Evolutionary conservation across 2,797 vertebrate species (phyloP), one percentile per base, ranked within the genome.

Genomic region (Phoeniculus purpureus): DNA sequence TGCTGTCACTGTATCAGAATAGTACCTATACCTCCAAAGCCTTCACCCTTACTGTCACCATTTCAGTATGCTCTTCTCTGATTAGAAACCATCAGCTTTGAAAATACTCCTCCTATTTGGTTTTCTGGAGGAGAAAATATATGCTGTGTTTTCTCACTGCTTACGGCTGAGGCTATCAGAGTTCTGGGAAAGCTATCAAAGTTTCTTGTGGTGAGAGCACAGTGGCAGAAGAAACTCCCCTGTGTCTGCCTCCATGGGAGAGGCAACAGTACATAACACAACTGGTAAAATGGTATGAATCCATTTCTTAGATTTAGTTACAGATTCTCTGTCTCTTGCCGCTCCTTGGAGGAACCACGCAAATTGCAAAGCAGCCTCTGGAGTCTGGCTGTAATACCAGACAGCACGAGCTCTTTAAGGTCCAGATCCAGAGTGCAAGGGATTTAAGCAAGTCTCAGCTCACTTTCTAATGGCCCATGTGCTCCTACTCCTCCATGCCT

Each of bases 1-100:
- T 62, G 64, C 85, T 80, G 80, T 80, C 89, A 85, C 72, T 86
- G 87, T 91, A 84, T 88, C 52, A 88, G 68, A 91, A 77, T 4
- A 80, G 72, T 59, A 85, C 68, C 75, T 75, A 25, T 22, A 25
- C 52, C 84, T 87, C 34, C 81, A 52, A 67, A 93, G 20, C 29
- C 78, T 78, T 78, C 64, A 85, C 65, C 83, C 55, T 60, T 68
- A 48, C 78, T 74, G 54, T 82, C 94, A 89, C 75, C 75, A 22
- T 75, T 87, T 92, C 91, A 82, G 72, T 12, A 32, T 6, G 0
- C 16, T 64, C 34, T 43, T 60, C 74, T 71, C 84, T 72, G 25
- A 91, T 74, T 32, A 89, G 78, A 85, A 64, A 60, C 71, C 60
- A 67, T 91, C 64, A 40, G 47, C 32, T 78, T 80, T 4, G 2